Conservation (phyloP, 2,113 vertebrate genomes). For the Dicerorhinus sumatrensis region DNA sequence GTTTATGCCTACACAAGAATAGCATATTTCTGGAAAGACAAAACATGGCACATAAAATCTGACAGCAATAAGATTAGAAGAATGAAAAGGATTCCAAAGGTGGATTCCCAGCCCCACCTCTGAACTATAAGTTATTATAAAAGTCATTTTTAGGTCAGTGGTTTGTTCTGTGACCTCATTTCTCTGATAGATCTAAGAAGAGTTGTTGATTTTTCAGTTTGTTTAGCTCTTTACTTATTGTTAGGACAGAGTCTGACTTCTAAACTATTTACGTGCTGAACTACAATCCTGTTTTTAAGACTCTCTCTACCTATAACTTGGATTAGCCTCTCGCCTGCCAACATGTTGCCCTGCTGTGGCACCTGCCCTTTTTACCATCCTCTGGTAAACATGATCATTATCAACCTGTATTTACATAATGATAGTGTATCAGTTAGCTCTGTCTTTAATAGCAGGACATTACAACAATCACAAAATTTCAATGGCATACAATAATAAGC, state of each 20-base stretch:
- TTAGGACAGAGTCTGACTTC: neutral
- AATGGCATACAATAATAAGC: neutral
- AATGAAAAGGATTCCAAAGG: neutral
- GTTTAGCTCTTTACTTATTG: neutral
- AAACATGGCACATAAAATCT: neutral
- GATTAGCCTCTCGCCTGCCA: neutral
- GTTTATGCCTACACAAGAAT: neutral
- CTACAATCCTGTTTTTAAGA: neutral
- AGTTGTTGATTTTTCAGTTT: neutral
- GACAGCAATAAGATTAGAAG: neutral
- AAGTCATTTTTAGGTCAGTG: neutral
- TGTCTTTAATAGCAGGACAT: neutral
- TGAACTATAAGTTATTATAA: neutral
- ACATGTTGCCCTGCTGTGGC: neutral
- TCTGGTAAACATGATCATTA: neutral
- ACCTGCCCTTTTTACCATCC: neutral
- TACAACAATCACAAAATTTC: neutral
- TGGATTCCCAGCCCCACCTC: neutral
- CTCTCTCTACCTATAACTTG: neutral
- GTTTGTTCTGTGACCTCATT: neutral
- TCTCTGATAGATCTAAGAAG: neutral
- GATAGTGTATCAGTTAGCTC: neutral
- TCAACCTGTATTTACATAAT: neutral
- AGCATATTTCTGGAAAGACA: slow-evolving; percentile 32
- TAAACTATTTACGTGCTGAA: neutral